These are phyloP conservation scores for Cerastis rubricosa DNA, from an alignment of 2,888 invertebrate genomes.

Conservation along the genomic window DNA sequence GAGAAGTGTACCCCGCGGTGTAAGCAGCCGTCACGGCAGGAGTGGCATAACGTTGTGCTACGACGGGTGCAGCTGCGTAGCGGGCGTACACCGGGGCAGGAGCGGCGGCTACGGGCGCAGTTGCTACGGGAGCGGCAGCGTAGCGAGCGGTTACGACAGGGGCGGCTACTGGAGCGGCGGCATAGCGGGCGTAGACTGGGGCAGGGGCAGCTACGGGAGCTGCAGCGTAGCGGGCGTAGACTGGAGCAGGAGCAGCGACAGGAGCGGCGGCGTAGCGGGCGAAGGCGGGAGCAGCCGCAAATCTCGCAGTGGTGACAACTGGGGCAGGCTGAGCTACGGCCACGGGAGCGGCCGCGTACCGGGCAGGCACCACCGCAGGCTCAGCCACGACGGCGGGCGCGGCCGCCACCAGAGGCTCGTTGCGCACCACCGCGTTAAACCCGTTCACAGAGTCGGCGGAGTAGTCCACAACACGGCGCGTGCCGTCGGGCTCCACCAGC, in stretches of 20 bases:
- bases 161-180: conserved; percentile 38
- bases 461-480: conserved; percentile 84
- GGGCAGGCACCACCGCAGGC: conserved; percentile 68
- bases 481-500: conserved; percentile 83
- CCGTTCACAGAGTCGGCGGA: conserved; percentile 83
- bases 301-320: conserved; percentile 69
- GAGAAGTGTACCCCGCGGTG: conserved; percentile 50
- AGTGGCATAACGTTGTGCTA: conserved; percentile 54
- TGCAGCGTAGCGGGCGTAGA: conserved; percentile 80
- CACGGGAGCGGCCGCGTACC: conserved; percentile 61
- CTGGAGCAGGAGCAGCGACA: conserved; percentile 59
- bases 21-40: conserved; percentile 62
- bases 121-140: conserved; percentile 61
- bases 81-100: conserved; percentile 37
- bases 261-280: conserved; percentile 63
- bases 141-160: conserved; percentile 27
- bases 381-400: conserved; percentile 67
- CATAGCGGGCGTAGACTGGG: conserved; percentile 45
- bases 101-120: conserved; percentile 31
- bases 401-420: conserved; percentile 73
- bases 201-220: conserved; percentile 89
- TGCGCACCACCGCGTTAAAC: conserved; percentile 84
- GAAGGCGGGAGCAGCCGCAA: conserved; percentile 68
- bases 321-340: conserved; percentile 54
- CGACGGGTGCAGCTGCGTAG: conserved; percentile 53